Conservation (phyloP, 1,140 invertebrate species). For the Tachypleus tridentatus region DNA sequence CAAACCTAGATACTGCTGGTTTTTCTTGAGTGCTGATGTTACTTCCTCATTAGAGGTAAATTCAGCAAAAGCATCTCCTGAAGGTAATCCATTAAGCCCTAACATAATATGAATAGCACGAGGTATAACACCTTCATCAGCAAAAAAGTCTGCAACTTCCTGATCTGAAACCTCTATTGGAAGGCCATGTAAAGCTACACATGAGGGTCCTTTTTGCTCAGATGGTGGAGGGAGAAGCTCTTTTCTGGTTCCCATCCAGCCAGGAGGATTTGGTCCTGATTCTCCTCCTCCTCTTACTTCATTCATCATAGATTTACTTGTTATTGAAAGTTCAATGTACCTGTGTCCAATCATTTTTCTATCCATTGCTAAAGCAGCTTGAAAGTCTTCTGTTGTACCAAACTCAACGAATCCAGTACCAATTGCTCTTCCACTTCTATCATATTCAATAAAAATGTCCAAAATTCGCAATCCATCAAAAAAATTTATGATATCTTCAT, state of each 20-base stretch:
- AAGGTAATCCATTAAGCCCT: slow-evolving; percentile 50
- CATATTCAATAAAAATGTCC: slow-evolving; percentile 50
- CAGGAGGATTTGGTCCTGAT: background rate
- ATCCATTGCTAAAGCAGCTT: slow-evolving; percentile 27
- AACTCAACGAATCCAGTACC: slow-evolving; percentile 59
- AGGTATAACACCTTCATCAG: slow-evolving; percentile 57
- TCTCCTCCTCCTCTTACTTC: background rate
- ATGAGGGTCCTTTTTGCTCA: slow-evolving; percentile 32
- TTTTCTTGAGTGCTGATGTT: slow-evolving; percentile 51
- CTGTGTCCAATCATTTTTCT: slow-evolving; percentile 27
- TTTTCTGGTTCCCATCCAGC: background rate
- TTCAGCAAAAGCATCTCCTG: slow-evolving; percentile 75
- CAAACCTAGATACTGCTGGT: slow-evolving; percentile 48
- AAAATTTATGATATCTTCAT: slow-evolving; percentile 60
- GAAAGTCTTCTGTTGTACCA: slow-evolving; percentile 46
- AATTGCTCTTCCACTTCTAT: slow-evolving; percentile 42
- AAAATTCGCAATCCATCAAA: slow-evolving; percentile 55
- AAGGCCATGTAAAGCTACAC: slow-evolving; percentile 58
- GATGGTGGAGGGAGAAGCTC: background rate
- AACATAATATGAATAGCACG: slow-evolving; percentile 62
- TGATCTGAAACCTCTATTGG: slow-evolving; percentile 56
- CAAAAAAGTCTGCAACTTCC: slow-evolving; percentile 67
- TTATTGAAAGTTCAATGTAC: slow-evolving; percentile 25
- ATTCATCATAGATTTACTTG: slow-evolving; percentile 19
- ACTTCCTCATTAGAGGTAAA: slow-evolving; percentile 57